Percentiles rank a stretch among this genome's conserved stretches.
Evolutionary conservation across 2,888 invertebrate species (phyloP).

Genomic region (Acanthosepion lycidas): DNA sequence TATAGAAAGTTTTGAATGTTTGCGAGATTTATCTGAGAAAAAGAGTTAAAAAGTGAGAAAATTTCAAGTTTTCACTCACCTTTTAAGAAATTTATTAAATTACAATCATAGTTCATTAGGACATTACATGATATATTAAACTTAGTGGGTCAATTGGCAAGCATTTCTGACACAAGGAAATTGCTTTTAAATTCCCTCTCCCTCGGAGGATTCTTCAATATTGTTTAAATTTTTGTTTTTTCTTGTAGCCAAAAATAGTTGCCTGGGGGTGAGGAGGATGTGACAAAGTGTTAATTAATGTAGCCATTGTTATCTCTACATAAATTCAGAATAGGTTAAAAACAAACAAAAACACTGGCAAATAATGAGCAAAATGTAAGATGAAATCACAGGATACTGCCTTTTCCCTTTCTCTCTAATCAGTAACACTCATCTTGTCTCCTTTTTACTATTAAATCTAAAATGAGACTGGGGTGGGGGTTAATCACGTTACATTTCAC

Average conservation of each 20-base stretch:
- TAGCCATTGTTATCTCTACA: not conserved
- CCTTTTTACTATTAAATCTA: not conserved
- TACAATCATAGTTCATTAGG: not conserved
- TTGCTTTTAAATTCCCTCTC: too few species aligned
- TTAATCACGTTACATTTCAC: not conserved
- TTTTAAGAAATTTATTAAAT: not conserved
- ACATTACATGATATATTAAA: not conserved
- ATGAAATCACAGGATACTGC: constrained; percentile 13
- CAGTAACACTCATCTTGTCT: not conserved
- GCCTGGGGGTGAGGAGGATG: not conserved
- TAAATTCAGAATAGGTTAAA: not conserved
- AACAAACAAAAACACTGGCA: not conserved
- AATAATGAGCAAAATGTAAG: not conserved
- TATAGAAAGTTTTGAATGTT: not conserved
- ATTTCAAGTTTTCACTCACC: not conserved
- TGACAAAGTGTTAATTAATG: not conserved
- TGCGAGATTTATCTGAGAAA: not conserved
- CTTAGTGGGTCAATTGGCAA: not conserved
- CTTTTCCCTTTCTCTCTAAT: not conserved
- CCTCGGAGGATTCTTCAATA: not conserved
- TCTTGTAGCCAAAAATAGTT: not conserved
- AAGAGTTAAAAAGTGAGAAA: not conserved
- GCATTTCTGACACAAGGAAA: too few species aligned
- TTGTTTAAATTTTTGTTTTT: not conserved
- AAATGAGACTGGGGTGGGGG: not conserved